Evolutionary conservation across 1,140 invertebrate genomes (phyloP).

Genomic region (Zaprionus lachaisei): DNA sequence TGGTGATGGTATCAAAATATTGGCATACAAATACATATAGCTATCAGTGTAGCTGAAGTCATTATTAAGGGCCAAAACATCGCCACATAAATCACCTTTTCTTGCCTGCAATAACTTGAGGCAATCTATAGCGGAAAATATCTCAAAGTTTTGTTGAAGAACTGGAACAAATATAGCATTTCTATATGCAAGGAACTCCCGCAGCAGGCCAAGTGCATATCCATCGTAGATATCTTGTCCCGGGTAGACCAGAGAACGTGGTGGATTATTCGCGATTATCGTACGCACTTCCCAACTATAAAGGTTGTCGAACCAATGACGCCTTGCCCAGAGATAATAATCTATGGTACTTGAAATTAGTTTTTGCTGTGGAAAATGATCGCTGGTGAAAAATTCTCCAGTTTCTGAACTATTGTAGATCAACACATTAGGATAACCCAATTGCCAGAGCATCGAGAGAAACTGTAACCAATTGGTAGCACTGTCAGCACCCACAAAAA

Average conservation of each 20-base stretch:
- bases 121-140: conserved; percentile 39
- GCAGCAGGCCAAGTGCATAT: conserved; percentile 31
- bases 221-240: conserved; percentile 26
- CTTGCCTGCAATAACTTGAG: not conserved
- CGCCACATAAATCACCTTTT: conserved; percentile 36
- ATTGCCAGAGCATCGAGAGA: conserved; percentile 17
- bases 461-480: conserved; percentile 17
- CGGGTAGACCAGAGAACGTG: conserved; percentile 34
- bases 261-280: conserved; percentile 43
- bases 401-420: conserved; percentile 23
- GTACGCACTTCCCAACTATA: conserved; percentile 32
- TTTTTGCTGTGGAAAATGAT: conserved; percentile 6
- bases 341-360: conserved; percentile 7
- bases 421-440: conserved; percentile 39
- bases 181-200: conserved; percentile 29
- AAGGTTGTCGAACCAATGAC: conserved; percentile 44
- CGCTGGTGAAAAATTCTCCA: conserved; percentile 11
- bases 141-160: conserved; percentile 8
- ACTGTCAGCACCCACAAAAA: conserved; percentile 20
- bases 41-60: conserved; percentile 36
- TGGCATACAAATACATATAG: conserved; percentile 45
- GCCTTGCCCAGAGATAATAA: conserved; percentile 34
- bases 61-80: conserved; percentile 26
- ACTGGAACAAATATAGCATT: conserved; percentile 30
- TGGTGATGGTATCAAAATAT: conserved; percentile 27